A percentile compares a stretch with the other conserved stretches of the same genome.
Conservation (phyloP, 23 tunicate species). For the Halocynthia aurantium region DNA sequence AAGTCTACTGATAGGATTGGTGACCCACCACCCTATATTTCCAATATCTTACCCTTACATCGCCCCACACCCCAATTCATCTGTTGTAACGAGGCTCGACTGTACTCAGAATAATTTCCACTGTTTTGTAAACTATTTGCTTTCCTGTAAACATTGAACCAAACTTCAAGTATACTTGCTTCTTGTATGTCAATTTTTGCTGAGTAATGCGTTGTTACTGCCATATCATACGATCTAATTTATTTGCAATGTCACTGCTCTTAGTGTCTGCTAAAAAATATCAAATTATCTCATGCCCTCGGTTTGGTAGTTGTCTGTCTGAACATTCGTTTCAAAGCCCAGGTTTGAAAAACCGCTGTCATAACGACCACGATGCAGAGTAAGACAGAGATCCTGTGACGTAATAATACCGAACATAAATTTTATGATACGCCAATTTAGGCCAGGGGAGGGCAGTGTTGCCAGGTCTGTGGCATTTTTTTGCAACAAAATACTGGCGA, state of each 20-base stretch:
- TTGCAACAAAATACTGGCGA: neutral
- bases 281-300: neutral
- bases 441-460: neutral
- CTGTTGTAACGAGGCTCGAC: too few relatives aligned
- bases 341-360: constrained; percentile 4
- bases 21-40: too few relatives aligned
- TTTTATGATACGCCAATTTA: neutral
- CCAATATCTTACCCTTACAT: too few relatives aligned
- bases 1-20: too few relatives aligned
- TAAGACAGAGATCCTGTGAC: neutral
- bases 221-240: too few relatives aligned
- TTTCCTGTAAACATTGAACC: too few relatives aligned
- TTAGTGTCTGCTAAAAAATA: too few relatives aligned
- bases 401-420: neutral
- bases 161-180: too few relatives aligned
- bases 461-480: neutral
- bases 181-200: neutral
- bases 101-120: neutral
- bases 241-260: too few relatives aligned
- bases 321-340: constrained; percentile 3
- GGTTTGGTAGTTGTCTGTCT: neutral
- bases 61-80: too few relatives aligned
- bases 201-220: too few relatives aligned
- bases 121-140: too few relatives aligned
- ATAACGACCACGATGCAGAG: neutral